Evolutionary conservation across 2,113 vertebrate genomes (phyloP), one percentile per base, ranked within the genome.

Genomic region (Pseudopodoces humilis): DNA sequence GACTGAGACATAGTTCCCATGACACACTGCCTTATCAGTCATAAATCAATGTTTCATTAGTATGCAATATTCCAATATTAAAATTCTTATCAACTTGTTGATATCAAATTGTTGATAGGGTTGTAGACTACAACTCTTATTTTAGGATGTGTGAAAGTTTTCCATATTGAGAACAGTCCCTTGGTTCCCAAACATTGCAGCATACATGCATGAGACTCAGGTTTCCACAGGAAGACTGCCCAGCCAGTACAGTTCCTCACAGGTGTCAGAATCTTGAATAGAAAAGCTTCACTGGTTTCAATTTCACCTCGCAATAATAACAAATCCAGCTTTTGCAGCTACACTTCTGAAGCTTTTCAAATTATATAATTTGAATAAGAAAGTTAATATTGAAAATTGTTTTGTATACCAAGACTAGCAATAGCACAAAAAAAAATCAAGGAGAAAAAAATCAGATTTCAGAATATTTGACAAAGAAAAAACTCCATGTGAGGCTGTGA

Each of bases 161-260:
- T 52, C 25, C 50, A 49, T 31, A 33, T 22, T 60, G 11, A 72
- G 31, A 86, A 33, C 15, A 25, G 47, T 47, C 64, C 27, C 31
- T 49, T 37, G 13, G 39, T 43, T 67, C 21, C 35, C 46, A 67
- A 76, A 71, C 30, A 17, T 33, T 70, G 44, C 4, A 7, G 49
- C 27, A 6, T 12, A n/a, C 0, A 0, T 70, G 50, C 46, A 67
- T 47, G 27, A 83, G 50, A 49, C 43, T n/a, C 28, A 6, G 2
- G 4, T 56, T 83, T 77, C 72, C 83, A 50, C 28, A 86, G 37
- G 27, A 83, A 49, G n/a, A 22, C 37, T 78, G 46, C 85, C 20
- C 17, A 4, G 14, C 31, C 69, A 39, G 35, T 63, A 50, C 68
- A 49, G 0, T 44, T 20, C 25, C 28, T 90, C 63, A 62, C 25